Conservation (phyloP, 2,888 invertebrate genomes). For the Lampropteryx suffumata region DNA sequence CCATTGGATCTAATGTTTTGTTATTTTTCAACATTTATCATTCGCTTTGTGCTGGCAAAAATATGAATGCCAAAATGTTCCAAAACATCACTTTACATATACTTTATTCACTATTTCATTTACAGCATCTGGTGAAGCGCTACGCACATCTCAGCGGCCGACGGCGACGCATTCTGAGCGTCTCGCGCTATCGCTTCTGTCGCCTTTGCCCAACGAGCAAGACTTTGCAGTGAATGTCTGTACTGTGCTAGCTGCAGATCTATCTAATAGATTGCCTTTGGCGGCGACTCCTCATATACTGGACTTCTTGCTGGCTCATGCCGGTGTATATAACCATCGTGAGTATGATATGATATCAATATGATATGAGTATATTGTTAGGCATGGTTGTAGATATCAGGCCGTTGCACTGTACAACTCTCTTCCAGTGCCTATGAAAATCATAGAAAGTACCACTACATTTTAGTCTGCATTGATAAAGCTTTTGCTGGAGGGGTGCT, state of each 20-base stretch:
- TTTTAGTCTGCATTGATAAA: no score
- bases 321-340: slow-evolving; percentile 96
- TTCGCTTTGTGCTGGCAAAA: no score
- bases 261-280: slow-evolving; percentile 93
- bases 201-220: slow-evolving; percentile 99
- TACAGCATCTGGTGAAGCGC: slow-evolving; percentile 69
- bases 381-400: no score
- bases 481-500: no score
- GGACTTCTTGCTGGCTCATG: slow-evolving; percentile 95
- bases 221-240: slow-evolving; percentile 99
- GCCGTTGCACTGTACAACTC: no score
- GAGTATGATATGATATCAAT: slow-evolving; percentile 53
- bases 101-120: not conserved
- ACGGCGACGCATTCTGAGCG: slow-evolving; percentile 86
- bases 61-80: no score
- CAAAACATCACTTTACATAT: no score
- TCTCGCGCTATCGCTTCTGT: slow-evolving; percentile 93
- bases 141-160: slow-evolving; percentile 50
- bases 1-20: no score
- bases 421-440: no score
- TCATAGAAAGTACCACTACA: no score
- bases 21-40: no score
- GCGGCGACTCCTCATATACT: slow-evolving; percentile 93
- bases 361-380: no score
- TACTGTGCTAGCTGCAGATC: slow-evolving; percentile 96